Base-by-base conservation (phyloP, 2,888 invertebrate species). In the Carabus problematicus region DNA sequence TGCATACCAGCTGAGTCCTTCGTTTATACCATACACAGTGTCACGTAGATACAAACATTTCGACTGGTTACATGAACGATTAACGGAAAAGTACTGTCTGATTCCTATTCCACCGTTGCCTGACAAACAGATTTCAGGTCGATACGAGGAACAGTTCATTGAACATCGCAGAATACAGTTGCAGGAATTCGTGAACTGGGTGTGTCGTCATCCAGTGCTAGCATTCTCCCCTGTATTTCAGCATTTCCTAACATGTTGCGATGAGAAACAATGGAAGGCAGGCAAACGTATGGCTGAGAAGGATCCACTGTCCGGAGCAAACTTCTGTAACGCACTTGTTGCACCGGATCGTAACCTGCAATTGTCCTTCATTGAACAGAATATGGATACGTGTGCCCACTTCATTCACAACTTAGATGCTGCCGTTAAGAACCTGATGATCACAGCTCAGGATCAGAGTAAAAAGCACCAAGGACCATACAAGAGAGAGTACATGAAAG, bases 1-100 rank as follows among this genome's bases (percentile, higher is more conserved):
- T 76, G 97, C 97, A 56, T 98, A 98, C 84, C 95, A 97, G 78
- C 82, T 98, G 72, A 97, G 96, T 64, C 97, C 97, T 2, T 94
- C 96, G 82, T 95, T 95, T 80, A 96, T 93, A 79, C 93, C 93
- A 78, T 92, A 95, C 75, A 94, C 95, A 85, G 98, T 95, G 39
- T 94, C 93, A 43, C 87, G 98, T 73, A 87, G 98, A 75, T 98
- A 98, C 83, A 99, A 99, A 82, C 98, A 98, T 82, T 99, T 99
- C 82, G 98, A 99, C 85, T 99, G 99, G 99, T 83, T 99, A 64
- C 97, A 98, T 82, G 95, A 95, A 79, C 88, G 97, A 75, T 84
- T 99, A 72, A 91, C 92, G 76, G 95, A 94, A 74, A 99, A 99
- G 82, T 99, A 95, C 81, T 91, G 94, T 74, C 87, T 97, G 64